Evolutionary conservation across 2,888 invertebrate genomes (phyloP), one percentile per base, ranked within the genome.

Genomic region (Cryptosula pallasiana): DNA sequence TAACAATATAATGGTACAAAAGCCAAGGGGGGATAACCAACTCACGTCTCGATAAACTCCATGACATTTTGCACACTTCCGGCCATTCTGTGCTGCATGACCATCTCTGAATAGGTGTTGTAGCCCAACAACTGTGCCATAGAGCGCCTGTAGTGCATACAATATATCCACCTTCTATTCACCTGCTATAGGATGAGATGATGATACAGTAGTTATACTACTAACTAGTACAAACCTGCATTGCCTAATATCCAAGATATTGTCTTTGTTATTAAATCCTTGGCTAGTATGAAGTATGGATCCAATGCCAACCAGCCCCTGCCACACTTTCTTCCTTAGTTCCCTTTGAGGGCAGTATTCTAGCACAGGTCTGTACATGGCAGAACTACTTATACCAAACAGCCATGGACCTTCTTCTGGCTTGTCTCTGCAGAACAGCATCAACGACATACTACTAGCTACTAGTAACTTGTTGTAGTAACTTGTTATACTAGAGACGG

Each of bases 41-140:
- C 79, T 77, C 76, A 87, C 75, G 86, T 88, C 71, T 90, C 87
- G 34, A 96, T 87, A 74, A 91, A 88, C 74, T 88, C 87, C 76
- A 90, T 87, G 0, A 95, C 90, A 82, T 91, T 91, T 71, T 91
- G 89, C 20, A 92, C 85, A 75, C 87, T 90, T 9, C 91, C 92
- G 5, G 94, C 93, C 94, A 96, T 91, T 88, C 95, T 95, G 0
- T 94, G 94, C 86, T 92, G 90, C 93, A 96, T 93, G 54, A 92
- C 93, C 90, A 95, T 90, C 55, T 94, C 90, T 0, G 90, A 91
- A 84, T 87, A 95, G 72, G 88, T 89, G 75, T 91, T 88, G 82
- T 89, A 96, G 0, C 95, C 95, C 13, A 95, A 85, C 20, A 90
- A 78, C 76, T 89, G 87, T 0, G 95, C 94, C 79, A 63, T 29